These are phyloP conservation scores for Grapholita molesta DNA, from an alignment of 1,140 invertebrate species.

Conservation along the genomic window DNA sequence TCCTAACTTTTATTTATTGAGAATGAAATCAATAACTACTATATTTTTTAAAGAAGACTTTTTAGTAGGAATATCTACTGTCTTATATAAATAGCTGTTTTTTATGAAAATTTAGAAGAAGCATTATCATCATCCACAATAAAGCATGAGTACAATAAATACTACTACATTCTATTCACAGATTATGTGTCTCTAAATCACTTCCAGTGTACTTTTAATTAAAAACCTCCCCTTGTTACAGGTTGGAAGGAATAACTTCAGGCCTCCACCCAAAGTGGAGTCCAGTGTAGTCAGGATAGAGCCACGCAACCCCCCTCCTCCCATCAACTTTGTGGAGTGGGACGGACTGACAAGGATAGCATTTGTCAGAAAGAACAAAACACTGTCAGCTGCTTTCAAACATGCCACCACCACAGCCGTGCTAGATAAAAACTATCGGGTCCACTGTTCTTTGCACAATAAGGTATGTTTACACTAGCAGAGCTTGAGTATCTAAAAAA, in stretches of 20 bases:
- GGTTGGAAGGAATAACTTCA: slow-evolving; percentile 99
- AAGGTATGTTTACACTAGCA: slow-evolving; percentile 81
- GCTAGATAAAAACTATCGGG: slow-evolving; percentile 95
- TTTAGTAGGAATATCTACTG: no score
- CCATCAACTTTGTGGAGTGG: slow-evolving; percentile 98
- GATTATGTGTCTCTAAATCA: no score
- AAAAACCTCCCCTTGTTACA: slow-evolving; percentile 47
- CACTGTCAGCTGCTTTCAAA: slow-evolving; percentile 90
- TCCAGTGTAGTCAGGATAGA: slow-evolving; percentile 99
- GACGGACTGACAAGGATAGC: slow-evolving; percentile 97
- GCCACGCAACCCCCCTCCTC: slow-evolving; percentile 96
- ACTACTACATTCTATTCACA: no score
- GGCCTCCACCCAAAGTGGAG: slow-evolving; percentile 99
- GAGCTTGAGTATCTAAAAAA: no score
- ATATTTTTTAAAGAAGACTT: no score
- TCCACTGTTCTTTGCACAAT: slow-evolving; percentile 92
- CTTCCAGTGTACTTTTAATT: not conserved
- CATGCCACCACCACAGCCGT: slow-evolving; percentile 89
- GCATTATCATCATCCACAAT: no score
- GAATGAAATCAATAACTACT: no score
- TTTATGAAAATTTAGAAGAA: no score
- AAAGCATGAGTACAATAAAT: no score
- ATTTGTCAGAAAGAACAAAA: slow-evolving; percentile 98
- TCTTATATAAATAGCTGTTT: no score
- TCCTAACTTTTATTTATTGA: no score